Evolutionary conservation across 2,797 vertebrate genomes (phyloP).

Genomic region (Microtus agrestis): DNA sequence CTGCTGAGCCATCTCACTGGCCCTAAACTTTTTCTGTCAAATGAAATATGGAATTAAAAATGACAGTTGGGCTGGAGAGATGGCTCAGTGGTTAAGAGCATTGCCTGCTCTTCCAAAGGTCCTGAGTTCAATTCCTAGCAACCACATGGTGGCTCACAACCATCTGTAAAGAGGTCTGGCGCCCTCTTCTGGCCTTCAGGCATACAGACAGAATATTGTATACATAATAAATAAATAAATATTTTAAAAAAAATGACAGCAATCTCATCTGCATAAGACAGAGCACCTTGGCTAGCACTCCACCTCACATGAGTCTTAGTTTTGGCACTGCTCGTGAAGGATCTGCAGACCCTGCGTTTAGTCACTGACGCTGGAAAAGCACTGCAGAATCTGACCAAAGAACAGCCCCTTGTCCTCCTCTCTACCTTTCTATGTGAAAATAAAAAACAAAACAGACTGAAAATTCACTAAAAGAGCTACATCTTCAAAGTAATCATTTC

Average conservation of each 20-base stretch:
- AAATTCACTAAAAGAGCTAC: conserved; percentile 48
- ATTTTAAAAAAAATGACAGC: conserved; percentile 42
- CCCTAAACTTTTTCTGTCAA: not conserved
- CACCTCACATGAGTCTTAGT: not conserved
- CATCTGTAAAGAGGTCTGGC: too few relatives aligned
- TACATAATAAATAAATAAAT: too few relatives aligned
- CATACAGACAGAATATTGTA: too few relatives aligned
- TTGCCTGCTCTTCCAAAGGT: too few relatives aligned
- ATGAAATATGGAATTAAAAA: conserved; percentile 12
- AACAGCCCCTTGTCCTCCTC: not conserved
- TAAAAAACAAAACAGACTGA: conserved; percentile 15
- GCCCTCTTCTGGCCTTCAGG: too few relatives aligned
- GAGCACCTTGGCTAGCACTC: conserved; percentile 55
- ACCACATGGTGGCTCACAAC: too few relatives aligned
- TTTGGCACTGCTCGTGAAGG: not conserved
- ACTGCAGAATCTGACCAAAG: not conserved
- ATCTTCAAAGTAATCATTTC: not conserved
- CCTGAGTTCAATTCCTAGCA: too few relatives aligned
- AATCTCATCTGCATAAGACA: conserved; percentile 2
- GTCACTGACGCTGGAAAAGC: not conserved
- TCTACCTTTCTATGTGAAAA: not conserved
- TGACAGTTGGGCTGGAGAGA: too few relatives aligned
- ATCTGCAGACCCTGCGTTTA: not conserved
- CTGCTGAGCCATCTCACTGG: not conserved
- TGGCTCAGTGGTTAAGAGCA: too few relatives aligned